A percentile compares a stretch with the other conserved stretches of the same genome.
Conservation (phyloP, 2,113 vertebrate genomes). For the Tautogolabrus adspersus region DNA sequence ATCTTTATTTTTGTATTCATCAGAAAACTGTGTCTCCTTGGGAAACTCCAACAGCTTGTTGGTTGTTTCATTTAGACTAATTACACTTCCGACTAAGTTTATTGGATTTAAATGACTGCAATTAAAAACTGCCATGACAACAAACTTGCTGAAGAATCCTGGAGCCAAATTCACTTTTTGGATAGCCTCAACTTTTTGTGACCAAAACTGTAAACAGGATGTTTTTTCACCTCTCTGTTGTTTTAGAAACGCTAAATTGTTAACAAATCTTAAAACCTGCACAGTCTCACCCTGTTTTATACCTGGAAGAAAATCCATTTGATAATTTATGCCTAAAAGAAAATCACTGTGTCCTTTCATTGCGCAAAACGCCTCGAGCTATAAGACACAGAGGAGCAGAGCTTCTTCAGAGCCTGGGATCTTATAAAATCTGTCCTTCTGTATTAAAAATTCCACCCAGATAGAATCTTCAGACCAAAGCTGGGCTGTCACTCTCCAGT, state of each 20-base stretch:
- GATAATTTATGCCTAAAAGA: slow-evolving; percentile 16
- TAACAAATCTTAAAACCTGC: slow-evolving; percentile 8
- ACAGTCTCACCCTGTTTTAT: neutral
- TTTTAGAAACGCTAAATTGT: neutral
- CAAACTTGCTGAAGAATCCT: slow-evolving; percentile 26
- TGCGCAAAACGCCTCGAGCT: slow-evolving; percentile 28
- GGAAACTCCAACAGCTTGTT: slow-evolving; percentile 8
- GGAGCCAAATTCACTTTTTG: neutral
- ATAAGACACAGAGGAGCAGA: slow-evolving; percentile 10
- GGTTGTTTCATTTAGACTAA: slow-evolving; percentile 27
- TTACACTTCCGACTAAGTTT: slow-evolving; percentile 23
- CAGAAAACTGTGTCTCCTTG: neutral
- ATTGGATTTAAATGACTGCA: slow-evolving; percentile 52
- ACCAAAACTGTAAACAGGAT: slow-evolving; percentile 20
- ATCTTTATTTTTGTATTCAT: neutral
- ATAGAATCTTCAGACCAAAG: slow-evolving; percentile 7
- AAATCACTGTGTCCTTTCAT: neutral
- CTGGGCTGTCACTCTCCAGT: neutral
- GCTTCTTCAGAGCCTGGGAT: slow-evolving; percentile 6
- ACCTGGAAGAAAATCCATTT: slow-evolving; percentile 12
- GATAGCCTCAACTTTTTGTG: neutral
- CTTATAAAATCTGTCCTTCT: slow-evolving; percentile 25
- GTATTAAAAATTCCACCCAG: slow-evolving; percentile 1
- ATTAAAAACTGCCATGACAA: slow-evolving; percentile 29
- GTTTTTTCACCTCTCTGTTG: slow-evolving; percentile 2